Evolutionary conservation across 2,797 vertebrate species (phyloP), one percentile per base, ranked within the genome.

Genomic region (Crotalus adamanteus): DNA sequence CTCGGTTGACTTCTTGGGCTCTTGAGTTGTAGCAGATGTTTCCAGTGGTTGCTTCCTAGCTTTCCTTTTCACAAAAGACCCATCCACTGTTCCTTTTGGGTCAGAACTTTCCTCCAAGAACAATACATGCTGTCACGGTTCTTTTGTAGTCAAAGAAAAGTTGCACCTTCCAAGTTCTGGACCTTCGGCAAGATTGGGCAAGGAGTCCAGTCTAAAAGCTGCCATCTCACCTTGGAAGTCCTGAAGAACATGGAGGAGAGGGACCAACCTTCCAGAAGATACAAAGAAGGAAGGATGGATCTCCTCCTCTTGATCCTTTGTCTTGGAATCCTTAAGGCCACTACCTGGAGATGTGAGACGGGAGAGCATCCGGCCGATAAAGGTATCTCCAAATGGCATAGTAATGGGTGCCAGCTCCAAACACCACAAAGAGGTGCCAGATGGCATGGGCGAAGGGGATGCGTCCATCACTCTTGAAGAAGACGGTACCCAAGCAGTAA

Each of bases 331-430:
- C 51, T 85, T 93, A 93, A 94, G 93, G 92, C 65, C 0, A 87
- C 11, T 97, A 99, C 96, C 98, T 98, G 96, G 98, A 98, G 3
- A 98, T 98, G 97, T 98, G 97, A 88, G 98, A 97, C 95, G 98
- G 98, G 92, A 97, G 93, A 0, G 91, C 1, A 2, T 93, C 78
- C 0, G 98, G 98, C 83, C 92, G 97, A 91, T 99, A 99, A 88
- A 99, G 98, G 97, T 99, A 99, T 97, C 98, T 98, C 99, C 99
- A 99, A 96, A 99, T 99, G 98, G 99, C 99, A 0, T 99, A 99
- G 98, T 99, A 99, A 96, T 99, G 99, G 94, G 98, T 97, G 86
- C 98, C 98, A 25, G 99, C 99, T 96, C 99, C 99, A 2, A 98
- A 98, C 20, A 98, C 99, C 91, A 99, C 99, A 3, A 99, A 99